Conservation (phyloP, 2,113 vertebrate genomes). For the Salvator merianae region DNA sequence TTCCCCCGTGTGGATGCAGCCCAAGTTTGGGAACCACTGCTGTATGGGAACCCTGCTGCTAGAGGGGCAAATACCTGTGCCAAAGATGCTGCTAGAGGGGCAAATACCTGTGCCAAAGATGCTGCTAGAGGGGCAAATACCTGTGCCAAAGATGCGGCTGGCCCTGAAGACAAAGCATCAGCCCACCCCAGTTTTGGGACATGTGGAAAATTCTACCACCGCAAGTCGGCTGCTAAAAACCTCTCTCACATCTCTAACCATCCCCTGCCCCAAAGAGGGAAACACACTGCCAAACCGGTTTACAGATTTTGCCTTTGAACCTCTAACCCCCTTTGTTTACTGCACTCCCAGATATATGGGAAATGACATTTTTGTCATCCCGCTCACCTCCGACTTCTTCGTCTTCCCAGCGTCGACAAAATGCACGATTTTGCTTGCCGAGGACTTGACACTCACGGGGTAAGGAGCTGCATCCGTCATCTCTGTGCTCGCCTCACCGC, state of each 20-base stretch:
- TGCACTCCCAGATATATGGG: neutral
- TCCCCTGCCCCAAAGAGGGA: neutral
- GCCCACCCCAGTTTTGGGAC: neutral
- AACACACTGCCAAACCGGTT: too few relatives aligned
- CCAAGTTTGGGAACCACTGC: too few relatives aligned
- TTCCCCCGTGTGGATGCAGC: too few relatives aligned
- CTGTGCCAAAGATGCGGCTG: too few relatives aligned
- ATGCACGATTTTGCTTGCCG: slow-evolving; percentile 26
- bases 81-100: too few relatives aligned
- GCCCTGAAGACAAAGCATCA: too few relatives aligned
- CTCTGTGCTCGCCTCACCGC: neutral
- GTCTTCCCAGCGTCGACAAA: neutral
- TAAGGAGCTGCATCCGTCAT: neutral
- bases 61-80: too few relatives aligned
- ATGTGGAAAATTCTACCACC: neutral
- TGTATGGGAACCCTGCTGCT: too few relatives aligned
- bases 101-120: too few relatives aligned
- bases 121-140: too few relatives aligned
- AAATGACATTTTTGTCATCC: too few relatives aligned
- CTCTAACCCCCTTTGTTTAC: neutral
- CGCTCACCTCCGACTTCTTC: slow-evolving; percentile 45
- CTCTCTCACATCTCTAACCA: too few relatives aligned
- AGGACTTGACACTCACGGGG: neutral
- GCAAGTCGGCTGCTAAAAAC: neutral
- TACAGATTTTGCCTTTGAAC: neutral